Evolutionary conservation across 2,888 invertebrate genomes (phyloP), one percentile per base, ranked within the genome.

Genomic region (Altica lythri): DNA sequence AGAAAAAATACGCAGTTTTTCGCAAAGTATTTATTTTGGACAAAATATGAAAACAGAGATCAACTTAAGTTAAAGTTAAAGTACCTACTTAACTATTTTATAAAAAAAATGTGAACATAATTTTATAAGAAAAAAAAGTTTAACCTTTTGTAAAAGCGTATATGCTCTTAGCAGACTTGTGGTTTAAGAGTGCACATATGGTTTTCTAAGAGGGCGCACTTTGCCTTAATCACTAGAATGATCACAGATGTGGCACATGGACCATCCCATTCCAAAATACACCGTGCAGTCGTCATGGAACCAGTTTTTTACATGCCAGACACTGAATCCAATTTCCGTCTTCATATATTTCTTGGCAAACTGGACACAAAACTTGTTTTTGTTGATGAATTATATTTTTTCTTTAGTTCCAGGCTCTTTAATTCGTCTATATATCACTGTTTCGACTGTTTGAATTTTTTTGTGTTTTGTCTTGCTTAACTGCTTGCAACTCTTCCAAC

Each of bases 191-290:
- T 42, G 14, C 42, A 30, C 45, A 32, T 45, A 32, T 45, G 30
- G 27, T 9, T 14, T 45, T n/a, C 18, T n/a, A 45, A 45, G 45
- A 45, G 45, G 10, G 16, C 32, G 17, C 30, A 45, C 32, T 1
- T 17, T 32, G 30, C 14, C 45, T 45, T n/a, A 45, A 32, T 30
- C 30, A 29, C 17, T 27, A 29, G 27, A 44, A 29, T 44, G 27
- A 16, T 44, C 44, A 27, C 29, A 44, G 12, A 44, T 44, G 27
- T 44, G 30, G 2, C 30, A 30, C n/a, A n/a, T n/a, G n/a, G n/a
- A 45, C n/a, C n/a, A n/a, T n/a, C n/a, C n/a, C n/a, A n/a, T n/a
- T 32, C 30, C 45, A 45, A 30, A 45, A 30, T 45, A 45, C n/a
- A 10, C 30, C 45, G 32, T 30, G 32, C 30, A 45, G 45, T 45